Conservation (phyloP, 2,113 vertebrate species). For the Colius striatus region DNA sequence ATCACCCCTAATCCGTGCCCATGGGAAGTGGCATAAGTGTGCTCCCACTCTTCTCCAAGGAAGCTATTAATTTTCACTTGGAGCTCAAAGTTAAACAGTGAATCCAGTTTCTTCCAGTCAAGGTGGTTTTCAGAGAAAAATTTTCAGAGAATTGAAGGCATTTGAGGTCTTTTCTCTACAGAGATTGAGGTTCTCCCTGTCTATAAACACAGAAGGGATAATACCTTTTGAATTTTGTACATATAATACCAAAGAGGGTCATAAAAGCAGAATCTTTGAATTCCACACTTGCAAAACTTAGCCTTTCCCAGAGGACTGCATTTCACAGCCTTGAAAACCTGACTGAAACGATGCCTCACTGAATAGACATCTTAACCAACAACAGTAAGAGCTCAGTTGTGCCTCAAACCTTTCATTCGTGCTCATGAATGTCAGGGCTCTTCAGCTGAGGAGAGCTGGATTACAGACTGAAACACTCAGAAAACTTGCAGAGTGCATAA, state of each 20-base stretch:
- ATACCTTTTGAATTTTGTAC: not conserved
- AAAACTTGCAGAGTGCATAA: not conserved
- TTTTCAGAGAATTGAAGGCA: not conserved
- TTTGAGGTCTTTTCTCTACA: not conserved
- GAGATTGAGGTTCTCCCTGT: not conserved
- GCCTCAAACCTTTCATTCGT: not conserved
- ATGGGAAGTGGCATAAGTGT: not conserved
- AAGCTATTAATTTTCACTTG: not conserved
- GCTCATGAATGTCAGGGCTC: not conserved
- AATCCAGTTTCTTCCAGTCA: not conserved
- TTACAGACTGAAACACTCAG: not conserved
- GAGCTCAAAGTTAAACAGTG: not conserved
- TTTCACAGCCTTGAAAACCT: not conserved
- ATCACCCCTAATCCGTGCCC: not conserved
- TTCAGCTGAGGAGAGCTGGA: not conserved
- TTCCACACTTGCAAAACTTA: not conserved
- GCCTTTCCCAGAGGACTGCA: not conserved
- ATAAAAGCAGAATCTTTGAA: not conserved
- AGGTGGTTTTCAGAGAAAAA: not conserved
- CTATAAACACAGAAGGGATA: not conserved
- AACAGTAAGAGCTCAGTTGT: not conserved
- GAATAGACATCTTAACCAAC: not conserved
- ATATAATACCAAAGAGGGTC: not conserved
- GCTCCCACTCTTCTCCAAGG: not conserved
- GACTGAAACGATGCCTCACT: not conserved